Evolutionary conservation across 1,140 invertebrate genomes (phyloP).

Genomic region (Drosophila hydei): DNA sequence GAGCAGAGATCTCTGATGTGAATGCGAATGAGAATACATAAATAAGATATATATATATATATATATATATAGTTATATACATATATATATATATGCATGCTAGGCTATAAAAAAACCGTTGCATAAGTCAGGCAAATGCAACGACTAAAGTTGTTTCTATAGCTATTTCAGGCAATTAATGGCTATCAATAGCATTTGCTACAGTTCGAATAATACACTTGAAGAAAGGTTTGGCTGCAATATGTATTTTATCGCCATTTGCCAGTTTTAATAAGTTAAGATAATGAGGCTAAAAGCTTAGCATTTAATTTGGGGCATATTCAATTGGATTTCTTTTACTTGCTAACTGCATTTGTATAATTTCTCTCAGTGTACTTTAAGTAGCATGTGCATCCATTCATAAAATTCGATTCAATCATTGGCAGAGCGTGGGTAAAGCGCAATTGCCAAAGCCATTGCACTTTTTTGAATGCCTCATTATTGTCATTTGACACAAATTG

Average conservation of each 20-base stretch:
- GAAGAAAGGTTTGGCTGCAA: neutral
- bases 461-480: slow-evolving; percentile 21
- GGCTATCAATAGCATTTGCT: slow-evolving; percentile 24
- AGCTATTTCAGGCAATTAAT: slow-evolving; percentile 36
- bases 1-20: slow-evolving; percentile 39
- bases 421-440: neutral
- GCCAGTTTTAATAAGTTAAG: too few relatives aligned
- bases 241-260: too few relatives aligned
- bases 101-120: slow-evolving; percentile 22
- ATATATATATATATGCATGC: slow-evolving; percentile 25
- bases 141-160: neutral
- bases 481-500: slow-evolving; percentile 6
- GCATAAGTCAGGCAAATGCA: slow-evolving; percentile 27
- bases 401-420: slow-evolving; percentile 3
- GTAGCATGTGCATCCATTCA: neutral
- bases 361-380: slow-evolving; percentile 8
- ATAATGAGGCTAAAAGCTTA: too few relatives aligned
- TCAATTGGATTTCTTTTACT: neutral
- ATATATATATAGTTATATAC: neutral
- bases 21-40: slow-evolving; percentile 23
- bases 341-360: too few relatives aligned
- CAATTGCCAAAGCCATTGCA: slow-evolving; percentile 15
- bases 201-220: slow-evolving; percentile 1
- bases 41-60: too few relatives aligned
- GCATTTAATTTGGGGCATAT: too few relatives aligned